Evolutionary conservation across 2,113 vertebrate species (phyloP), one percentile per base, ranked within the genome.

Genomic region (Sterrhoptilus dennistouni): DNA sequence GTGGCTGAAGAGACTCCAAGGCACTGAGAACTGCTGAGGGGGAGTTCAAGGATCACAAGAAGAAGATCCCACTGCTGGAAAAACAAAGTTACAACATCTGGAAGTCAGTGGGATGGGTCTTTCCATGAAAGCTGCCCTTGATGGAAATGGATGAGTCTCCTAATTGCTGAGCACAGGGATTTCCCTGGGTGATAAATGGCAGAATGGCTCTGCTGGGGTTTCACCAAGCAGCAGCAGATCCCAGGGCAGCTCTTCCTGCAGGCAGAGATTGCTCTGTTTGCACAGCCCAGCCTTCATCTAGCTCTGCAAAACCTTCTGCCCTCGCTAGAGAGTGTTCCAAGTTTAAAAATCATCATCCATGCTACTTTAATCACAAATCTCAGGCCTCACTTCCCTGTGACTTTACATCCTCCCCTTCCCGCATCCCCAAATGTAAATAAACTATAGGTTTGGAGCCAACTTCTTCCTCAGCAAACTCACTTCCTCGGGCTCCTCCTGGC

Each of bases 381-480:
- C 89, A 52, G 89, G 80, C 80, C 91, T 82, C 45, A 1, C n/a
- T 82, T 86, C 81, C 89, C 81, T 40, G 35, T 33, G 87, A 57
- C 94, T 83, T 71, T 21, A 69, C 1, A 22, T 57, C 50, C 92
- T 57, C 23, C 72, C 88, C 54, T 95, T 85, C 95, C 95, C 95
- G 92, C 18, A 25, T 47, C 89, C 81, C 89, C n/a, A 1, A 74
- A 44, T 24, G 86, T 87, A 93, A 90, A 96, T 59, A 90, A 91
- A 87, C 81, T 4, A 0, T 0, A 68, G 87, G 87, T 69, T 25
- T 61, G 18, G 29, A 28, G 29, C 54, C 92, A 79, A 42, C 65
- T 61, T 57, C 91, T 89, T 70, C 14, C 83, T 64, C 83, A 71
- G 94, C 83, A 80, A 69, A 35, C 33, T 54, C 24, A 3, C 89